phyloP scores from a whole-genome alignment of 2,888 invertebrate genomes.

The Teleogryllus oceanicus region DNA sequence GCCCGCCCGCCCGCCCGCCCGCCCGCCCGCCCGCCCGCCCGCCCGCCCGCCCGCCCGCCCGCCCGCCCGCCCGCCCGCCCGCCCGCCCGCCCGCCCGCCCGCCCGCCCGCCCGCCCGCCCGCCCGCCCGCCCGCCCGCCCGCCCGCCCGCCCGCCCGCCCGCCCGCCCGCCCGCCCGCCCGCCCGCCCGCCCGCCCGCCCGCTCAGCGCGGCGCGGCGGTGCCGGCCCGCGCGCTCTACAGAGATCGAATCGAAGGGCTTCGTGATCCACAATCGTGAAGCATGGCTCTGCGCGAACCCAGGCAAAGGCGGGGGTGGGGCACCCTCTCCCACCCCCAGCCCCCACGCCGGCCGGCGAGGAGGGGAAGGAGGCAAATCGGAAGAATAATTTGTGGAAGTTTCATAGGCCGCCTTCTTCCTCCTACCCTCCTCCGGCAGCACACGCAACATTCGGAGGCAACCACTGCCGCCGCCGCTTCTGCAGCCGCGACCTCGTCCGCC shows the following conservation, averaged over 20 bases:
- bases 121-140: not conserved
- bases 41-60: not conserved
- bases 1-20: not conserved
- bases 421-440: not conserved
- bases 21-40: not conserved
- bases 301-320: not conserved
- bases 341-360: not conserved
- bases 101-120: not conserved
- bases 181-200: not conserved
- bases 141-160: not conserved
- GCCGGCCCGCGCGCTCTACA: not conserved
- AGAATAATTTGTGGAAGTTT: slow-evolving; percentile 18
- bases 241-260: not conserved
- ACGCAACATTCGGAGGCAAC: no score
- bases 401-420: not conserved
- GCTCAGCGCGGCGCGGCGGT: not conserved
- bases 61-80: not conserved
- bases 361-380: slow-evolving; percentile 6
- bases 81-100: not conserved
- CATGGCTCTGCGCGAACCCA: not conserved
- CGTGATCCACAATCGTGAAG: slow-evolving; percentile 18
- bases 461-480: not conserved
- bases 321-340: no score
- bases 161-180: not conserved
- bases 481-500: not conserved